Evolutionary conservation across 2,113 vertebrate genomes (phyloP).

Genomic region (Paedocypris sp.): DNA sequence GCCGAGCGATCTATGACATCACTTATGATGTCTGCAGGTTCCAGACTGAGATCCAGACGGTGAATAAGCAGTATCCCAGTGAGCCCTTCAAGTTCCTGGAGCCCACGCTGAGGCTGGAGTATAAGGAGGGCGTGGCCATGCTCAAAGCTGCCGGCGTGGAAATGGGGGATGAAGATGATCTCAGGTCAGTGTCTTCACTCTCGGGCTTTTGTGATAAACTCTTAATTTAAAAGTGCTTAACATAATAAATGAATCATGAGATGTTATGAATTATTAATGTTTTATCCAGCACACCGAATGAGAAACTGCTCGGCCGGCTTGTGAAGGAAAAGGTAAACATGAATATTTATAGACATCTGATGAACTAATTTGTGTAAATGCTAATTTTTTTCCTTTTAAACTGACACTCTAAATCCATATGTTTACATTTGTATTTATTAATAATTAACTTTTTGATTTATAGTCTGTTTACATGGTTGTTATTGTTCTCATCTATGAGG

Average conservation of each 20-base stretch:
- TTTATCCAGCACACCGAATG: constrained; percentile 83
- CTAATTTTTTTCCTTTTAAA: no score
- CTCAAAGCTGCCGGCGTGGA: constrained; percentile 85
- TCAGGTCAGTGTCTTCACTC: constrained; percentile 81
- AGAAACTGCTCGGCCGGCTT: constrained; percentile 90
- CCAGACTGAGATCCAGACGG: constrained; percentile 90
- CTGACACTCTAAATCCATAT: no score
- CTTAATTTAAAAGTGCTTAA: background rate
- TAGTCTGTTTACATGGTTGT: no score
- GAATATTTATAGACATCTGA: background rate
- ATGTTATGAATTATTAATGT: background rate
- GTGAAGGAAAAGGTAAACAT: constrained; percentile 90
- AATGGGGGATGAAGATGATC: constrained; percentile 95
- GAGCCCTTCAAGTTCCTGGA: constrained; percentile 98
- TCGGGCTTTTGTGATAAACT: background rate
- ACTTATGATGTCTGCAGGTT: constrained; percentile 56
- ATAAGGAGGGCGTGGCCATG: constrained; percentile 82
- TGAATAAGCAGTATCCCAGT: constrained; percentile 84
- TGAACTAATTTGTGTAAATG: no score
- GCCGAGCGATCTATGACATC: background rate
- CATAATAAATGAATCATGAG: background rate
- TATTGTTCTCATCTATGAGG: no score
- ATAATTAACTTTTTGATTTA: no score
- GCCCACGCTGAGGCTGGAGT: constrained; percentile 89
- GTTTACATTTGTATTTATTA: no score